A percentile compares a stretch with the other conserved stretches of the same genome.
phyloP scores from a whole-genome alignment of 2,797 vertebrate species.

The Danio jaintianensis region DNA sequence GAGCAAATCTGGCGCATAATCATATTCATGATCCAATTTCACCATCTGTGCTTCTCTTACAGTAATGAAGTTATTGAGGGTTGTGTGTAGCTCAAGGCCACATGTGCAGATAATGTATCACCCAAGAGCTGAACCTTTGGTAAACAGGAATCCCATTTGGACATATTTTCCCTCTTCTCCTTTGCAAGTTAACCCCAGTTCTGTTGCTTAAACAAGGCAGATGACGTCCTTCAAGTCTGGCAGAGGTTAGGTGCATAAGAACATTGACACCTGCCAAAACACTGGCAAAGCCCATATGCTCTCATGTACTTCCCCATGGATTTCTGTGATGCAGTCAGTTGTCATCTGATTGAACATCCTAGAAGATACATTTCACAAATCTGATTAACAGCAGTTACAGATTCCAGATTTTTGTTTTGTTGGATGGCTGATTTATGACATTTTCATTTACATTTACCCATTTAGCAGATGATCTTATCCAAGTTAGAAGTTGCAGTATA shows the following conservation, averaged over 20 bases:
- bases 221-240: slow-evolving; percentile 63
- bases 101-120: slow-evolving; percentile 17
- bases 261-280: slow-evolving; percentile 76
- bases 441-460: no score
- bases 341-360: background rate
- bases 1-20: slow-evolving; percentile 16
- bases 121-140: slow-evolving; percentile 8
- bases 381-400: background rate
- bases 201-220: slow-evolving; percentile 17
- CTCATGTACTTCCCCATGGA: slow-evolving; percentile 64
- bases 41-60: slow-evolving; percentile 14
- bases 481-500: no score
- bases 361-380: background rate
- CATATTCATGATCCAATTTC: slow-evolving; percentile 16
- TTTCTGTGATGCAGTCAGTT: slow-evolving; percentile 64
- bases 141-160: slow-evolving; percentile 34
- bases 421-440: background rate
- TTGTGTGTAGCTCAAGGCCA: slow-evolving; percentile 21
- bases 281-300: slow-evolving; percentile 77
- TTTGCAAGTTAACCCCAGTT: background rate
- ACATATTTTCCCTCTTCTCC: background rate
- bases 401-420: slow-evolving; percentile 2
- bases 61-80: slow-evolving; percentile 37
- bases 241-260: slow-evolving; percentile 72
- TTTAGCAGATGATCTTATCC: no score